Evolutionary conservation across 2,888 invertebrate genomes (phyloP), one percentile per base, ranked within the genome.

Genomic region (Tipula unca): DNA sequence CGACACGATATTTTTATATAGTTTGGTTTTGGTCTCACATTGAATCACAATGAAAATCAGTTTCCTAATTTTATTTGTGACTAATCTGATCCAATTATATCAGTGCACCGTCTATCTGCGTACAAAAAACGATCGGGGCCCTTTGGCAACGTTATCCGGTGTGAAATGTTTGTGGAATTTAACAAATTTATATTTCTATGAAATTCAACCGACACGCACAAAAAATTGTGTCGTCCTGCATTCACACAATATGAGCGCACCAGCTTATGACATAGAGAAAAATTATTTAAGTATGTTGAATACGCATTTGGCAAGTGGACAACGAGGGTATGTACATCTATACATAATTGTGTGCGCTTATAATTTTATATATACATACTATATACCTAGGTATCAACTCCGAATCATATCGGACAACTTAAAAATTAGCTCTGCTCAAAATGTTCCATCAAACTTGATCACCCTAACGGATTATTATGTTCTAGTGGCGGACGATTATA

Each of bases 181-280:
- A 13, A 82, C 86, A 17, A 13, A 85, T 14, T 48, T 82, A 36
- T 87, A 85, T 85, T 87, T 87, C 29, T 25, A 85, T 13, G 82
- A 85, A 29, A 10, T 84, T 6, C n/a, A 2, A 8, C 48, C 86
- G 25, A 54, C 85, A 14, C 85, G 87, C 20, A 85, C 85, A 3
- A 36, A 85, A 86, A 90, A 89, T 82, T 86, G 90, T 83, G 88
- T 89, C 85, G 86, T 89, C 36, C 88, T 89, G 1, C 88, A 89
- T 85, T 87, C 88, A 14, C 87, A 86, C 5, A 90, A 90, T 42
- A 89, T 91, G 88, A 87, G 90, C 2, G 87, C 88, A 48, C 90
- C 91, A 0, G 90, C 91, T 0, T 89, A 89, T 0, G 89, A 90
- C 82, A 91, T 91, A 39, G 89, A 90, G 86, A 87, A 89, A 17